Percentiles rank a stretch among this genome's conserved stretches.
Evolutionary conservation across 2,113 vertebrate genomes (phyloP).

Genomic region (Eudyptes chrysolophus): DNA sequence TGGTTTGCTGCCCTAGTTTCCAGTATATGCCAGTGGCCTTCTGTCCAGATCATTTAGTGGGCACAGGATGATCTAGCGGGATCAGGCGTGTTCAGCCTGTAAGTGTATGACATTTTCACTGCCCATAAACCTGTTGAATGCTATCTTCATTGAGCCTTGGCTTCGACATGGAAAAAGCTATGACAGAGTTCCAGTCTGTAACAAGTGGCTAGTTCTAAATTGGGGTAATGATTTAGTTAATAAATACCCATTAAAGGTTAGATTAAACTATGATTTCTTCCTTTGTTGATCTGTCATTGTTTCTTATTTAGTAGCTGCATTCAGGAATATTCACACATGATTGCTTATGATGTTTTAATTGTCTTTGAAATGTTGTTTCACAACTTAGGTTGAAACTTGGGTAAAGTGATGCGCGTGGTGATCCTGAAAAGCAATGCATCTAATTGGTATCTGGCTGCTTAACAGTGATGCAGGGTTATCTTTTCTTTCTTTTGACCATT

Average conservation of each 20-base stretch:
- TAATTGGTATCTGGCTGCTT: not conserved
- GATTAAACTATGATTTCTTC: constrained; percentile 17
- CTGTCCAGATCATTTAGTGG: not conserved
- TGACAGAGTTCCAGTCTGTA: not conserved
- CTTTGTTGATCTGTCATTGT: not conserved
- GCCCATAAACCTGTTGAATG: not conserved
- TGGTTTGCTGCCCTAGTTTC: not conserved
- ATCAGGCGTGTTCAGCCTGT: not conserved
- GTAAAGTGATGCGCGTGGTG: not conserved
- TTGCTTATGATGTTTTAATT: constrained; percentile 53
- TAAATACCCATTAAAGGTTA: not conserved
- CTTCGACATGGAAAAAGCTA: not conserved
- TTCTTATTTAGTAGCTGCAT: constrained; percentile 10
- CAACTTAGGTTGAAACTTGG: constrained; percentile 20
- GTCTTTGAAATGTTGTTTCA: constrained; percentile 27
- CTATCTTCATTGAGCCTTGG: not conserved
- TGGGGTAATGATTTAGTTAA: not conserved
- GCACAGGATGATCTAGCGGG: not conserved
- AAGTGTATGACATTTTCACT: not conserved
- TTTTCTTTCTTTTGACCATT: not conserved
- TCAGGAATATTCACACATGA: constrained; percentile 41
- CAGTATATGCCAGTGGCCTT: not conserved
- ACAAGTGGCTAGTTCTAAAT: not conserved
- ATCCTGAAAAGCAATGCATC: not conserved
- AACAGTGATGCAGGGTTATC: not conserved